These are phyloP conservation scores for Barbus barbus DNA, from an alignment of 2,113 vertebrate genomes.

Conservation along the genomic window DNA sequence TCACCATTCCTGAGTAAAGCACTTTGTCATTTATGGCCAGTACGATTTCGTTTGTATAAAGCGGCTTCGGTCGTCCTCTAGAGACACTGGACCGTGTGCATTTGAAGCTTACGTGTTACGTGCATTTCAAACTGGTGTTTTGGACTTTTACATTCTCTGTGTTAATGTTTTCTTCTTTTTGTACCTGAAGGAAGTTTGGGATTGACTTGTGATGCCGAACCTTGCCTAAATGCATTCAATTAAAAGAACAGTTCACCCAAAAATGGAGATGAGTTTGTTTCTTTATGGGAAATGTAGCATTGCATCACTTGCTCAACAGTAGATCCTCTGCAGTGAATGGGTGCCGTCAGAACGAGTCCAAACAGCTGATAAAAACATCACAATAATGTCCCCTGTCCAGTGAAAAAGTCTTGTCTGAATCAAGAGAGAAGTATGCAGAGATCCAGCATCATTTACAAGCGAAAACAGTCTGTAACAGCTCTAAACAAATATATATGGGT, in stretches of 20 bases:
- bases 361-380: too few species aligned
- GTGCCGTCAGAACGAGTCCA: too few species aligned
- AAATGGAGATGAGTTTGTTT: neutral
- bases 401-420: too few species aligned
- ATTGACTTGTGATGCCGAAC: neutral
- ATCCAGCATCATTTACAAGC: too few species aligned
- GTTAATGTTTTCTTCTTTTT: constrained; percentile 62
- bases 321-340: too few species aligned
- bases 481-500: too few species aligned
- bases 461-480: too few species aligned
- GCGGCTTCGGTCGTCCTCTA: constrained; percentile 56
- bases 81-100: constrained; percentile 79
- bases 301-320: too few species aligned
- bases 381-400: too few species aligned
- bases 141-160: constrained; percentile 58
- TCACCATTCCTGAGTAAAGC: constrained; percentile 54
- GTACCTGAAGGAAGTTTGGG: neutral
- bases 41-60: constrained; percentile 73
- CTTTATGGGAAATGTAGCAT: too few species aligned
- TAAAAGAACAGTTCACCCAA: neutral
- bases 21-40: constrained; percentile 66
- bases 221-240: constrained; percentile 29
- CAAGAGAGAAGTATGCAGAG: too few species aligned
- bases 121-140: constrained; percentile 71
- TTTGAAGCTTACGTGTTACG: constrained; percentile 64